Evolutionary conservation across 1,140 invertebrate species (phyloP), one percentile per base, ranked within the genome.

Genomic region (Neomicropteryx cornuta): DNA sequence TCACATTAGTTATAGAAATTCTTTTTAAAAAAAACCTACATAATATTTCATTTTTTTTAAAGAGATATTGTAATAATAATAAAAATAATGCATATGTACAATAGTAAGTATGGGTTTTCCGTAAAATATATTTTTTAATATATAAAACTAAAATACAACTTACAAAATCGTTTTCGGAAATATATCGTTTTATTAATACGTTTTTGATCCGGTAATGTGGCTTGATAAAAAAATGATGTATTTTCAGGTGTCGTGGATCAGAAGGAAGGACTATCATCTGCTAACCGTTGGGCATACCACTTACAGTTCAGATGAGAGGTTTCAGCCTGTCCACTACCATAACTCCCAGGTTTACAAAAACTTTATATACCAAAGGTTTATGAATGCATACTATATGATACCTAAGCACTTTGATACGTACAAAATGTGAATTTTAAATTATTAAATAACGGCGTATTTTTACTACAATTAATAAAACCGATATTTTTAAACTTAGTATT

Each of bases 241-340:
- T n/a, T n/a, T 40, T 11, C 44, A 60, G 58, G 55, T 60, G 2
- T 58, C 58, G 2, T 61, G 57, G 56, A 60, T 61, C 6, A 42
- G 58, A 34, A 46, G 52, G 48, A 58, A 64, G 46, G 63, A 69
- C 48, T 61, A 63, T 35, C 66, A 68, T 36, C 48, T 69, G 10
- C 53, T 69, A 16, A 69, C 66, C 16, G 63, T 69, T 8, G 66
- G 65, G 8, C 42, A 68, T 23, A 56, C 60, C 19, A 66, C 66
- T 1, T 67, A 68, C 46, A 65, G 57, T 37, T 62, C 58, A 33
- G 66, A 69, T 39, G 63, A 68, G 40, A 52, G 66, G 18, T 69
- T 65, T 45, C 49, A 51, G 36, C 42, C 48, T 3, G 33, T 52
- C 3, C 53, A 56, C 35, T 39, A 50, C 6, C 36, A 48, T 13